A percentile compares a stretch with the other conserved stretches of the same genome.
Evolutionary conservation across 2,888 invertebrate species (phyloP).

Genomic region (Theristus sp.): DNA sequence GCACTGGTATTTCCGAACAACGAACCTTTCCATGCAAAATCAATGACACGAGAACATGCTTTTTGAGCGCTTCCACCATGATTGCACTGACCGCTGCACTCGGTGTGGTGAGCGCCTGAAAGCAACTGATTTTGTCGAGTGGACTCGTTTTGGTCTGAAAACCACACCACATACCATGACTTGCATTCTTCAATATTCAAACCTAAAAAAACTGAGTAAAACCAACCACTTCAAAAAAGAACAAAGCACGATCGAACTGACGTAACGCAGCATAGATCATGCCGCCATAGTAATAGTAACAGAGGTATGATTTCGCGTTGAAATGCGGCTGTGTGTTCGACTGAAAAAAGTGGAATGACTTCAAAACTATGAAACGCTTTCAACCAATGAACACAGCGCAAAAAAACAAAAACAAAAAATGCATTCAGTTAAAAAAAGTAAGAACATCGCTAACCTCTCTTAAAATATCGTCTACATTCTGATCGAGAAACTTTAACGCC

Average conservation of each 20-base stretch:
- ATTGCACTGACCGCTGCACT: constrained; percentile 82
- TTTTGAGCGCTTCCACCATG: constrained; percentile 92
- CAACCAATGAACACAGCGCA: neutral
- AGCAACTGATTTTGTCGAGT: constrained; percentile 5
- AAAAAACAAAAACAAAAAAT: neutral
- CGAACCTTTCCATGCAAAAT: constrained; percentile 71
- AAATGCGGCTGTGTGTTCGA: constrained; percentile 30
- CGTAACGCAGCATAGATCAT: constrained; percentile 88
- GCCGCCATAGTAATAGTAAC: constrained; percentile 91
- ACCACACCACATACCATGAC: neutral
- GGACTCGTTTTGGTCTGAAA: neutral
- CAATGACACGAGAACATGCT: constrained; percentile 74
- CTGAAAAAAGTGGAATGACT: neutral
- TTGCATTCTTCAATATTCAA: too few species aligned
- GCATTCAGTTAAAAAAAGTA: too few species aligned
- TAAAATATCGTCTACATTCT: constrained; percentile 47
- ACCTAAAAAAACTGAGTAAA: neutral
- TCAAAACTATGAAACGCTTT: neutral
- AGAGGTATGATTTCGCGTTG: constrained; percentile 69
- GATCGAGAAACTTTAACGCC: constrained; percentile 64
- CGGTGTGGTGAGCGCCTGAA: constrained; percentile 67
- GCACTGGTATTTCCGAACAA: too few species aligned
- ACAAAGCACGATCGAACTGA: constrained; percentile 73
- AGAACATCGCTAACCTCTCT: constrained; percentile 47
- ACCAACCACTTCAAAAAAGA: constrained; percentile 68